These are phyloP conservation scores for Poliocrania exsul DNA, from an alignment of 2,797 vertebrate species.

Conservation along the genomic window DNA sequence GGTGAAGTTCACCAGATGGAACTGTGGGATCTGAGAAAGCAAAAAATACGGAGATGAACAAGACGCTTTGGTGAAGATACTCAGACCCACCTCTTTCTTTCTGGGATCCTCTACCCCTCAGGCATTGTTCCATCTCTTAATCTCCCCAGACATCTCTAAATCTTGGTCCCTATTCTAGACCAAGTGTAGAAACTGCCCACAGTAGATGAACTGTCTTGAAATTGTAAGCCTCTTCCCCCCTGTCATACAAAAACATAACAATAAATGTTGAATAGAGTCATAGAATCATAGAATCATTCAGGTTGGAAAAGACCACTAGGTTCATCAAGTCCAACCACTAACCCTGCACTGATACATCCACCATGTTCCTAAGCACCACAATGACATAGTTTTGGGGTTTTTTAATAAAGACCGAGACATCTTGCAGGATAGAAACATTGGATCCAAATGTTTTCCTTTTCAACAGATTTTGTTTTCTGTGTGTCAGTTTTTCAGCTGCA, in stretches of 20 bases:
- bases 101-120: background rate
- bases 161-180: background rate
- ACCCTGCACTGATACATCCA: background rate
- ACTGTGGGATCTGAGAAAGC: background rate
- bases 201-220: background rate
- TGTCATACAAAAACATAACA: background rate
- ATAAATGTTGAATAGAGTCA: background rate
- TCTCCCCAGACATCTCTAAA: background rate
- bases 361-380: background rate
- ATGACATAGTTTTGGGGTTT: background rate
- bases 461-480: background rate
- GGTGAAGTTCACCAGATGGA: background rate
- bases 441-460: background rate
- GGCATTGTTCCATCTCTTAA: background rate
- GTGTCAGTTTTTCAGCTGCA: background rate
- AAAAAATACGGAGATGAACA: background rate
- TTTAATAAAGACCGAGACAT: background rate
- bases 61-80: background rate
- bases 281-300: background rate
- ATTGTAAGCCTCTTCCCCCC: background rate
- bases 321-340: background rate
- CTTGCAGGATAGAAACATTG: background rate
- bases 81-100: background rate
- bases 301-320: background rate
- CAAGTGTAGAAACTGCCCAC: background rate